Evolutionary conservation across 2,797 vertebrate genomes (phyloP).

Genomic region (Morus bassanus): DNA sequence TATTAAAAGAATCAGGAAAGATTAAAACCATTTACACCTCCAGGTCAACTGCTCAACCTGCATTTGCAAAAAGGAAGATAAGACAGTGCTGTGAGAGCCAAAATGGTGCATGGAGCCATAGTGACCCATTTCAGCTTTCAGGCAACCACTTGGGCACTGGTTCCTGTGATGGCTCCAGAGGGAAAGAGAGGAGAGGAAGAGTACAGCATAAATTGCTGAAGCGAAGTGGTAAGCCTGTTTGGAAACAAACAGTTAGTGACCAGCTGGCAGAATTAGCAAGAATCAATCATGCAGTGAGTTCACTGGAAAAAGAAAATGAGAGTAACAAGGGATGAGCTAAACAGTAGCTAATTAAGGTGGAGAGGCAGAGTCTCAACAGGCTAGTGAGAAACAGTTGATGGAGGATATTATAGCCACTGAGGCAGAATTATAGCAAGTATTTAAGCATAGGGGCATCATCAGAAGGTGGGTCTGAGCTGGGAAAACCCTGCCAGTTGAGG

Average conservation of each 20-base stretch:
- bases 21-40: neutral
- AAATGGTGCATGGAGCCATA: neutral
- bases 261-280: neutral
- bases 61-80: neutral
- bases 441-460: neutral
- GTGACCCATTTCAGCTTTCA: neutral
- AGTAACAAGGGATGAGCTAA: neutral
- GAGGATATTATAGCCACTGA: neutral
- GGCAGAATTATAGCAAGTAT: neutral
- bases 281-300: slow-evolving; percentile 10
- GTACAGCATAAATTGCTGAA: neutral
- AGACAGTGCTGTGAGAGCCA: neutral
- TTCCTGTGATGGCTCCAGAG: neutral
- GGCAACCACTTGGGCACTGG: neutral
- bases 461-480: neutral
- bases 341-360: neutral
- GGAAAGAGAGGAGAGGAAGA: neutral
- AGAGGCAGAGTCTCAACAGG: neutral
- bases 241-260: neutral
- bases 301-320: slow-evolving; percentile 16
- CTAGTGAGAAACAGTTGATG: neutral
- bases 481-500: neutral
- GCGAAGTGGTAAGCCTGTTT: neutral
- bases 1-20: neutral
- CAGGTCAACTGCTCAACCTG: neutral